Conservation (phyloP, 2,113 vertebrate species). For the Orthochromis indermauri region DNA sequence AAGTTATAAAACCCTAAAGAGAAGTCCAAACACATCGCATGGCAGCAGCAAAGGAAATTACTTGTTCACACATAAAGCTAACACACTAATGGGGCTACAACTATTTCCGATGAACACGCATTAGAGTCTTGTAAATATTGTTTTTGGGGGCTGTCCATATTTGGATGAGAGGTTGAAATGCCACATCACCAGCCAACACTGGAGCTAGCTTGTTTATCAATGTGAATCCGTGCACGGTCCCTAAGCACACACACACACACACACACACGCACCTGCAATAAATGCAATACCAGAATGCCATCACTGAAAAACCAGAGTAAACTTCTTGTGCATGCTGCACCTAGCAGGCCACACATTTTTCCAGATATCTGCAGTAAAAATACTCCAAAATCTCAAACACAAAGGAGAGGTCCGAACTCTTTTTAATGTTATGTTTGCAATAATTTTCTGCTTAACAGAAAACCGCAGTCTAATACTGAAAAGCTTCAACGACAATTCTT, state of each 20-base stretch:
- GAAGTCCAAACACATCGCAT: not conserved
- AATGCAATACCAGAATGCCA: not conserved
- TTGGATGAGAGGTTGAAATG: not conserved
- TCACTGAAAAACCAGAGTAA: not conserved
- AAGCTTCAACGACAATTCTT: not conserved
- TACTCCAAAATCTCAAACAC: not conserved
- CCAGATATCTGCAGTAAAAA: not conserved
- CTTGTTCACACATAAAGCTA: not conserved
- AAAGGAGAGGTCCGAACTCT: rapidly evolving
- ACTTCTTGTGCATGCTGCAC: not conserved
- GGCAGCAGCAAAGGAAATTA: not conserved
- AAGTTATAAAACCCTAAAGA: not conserved
- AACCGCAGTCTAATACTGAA: not conserved
- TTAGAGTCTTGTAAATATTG: not conserved
- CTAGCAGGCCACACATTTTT: rapidly evolving
- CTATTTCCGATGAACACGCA: not conserved
- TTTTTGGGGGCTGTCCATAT: not conserved
- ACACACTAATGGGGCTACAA: not conserved
- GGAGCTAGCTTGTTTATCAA: not conserved
- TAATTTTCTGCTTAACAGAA: not conserved
- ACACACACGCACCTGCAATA: rapidly evolving
- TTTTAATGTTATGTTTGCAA: not conserved
- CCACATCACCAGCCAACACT: not conserved
- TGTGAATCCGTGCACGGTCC: not conserved
- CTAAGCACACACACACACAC: not conserved